Base-by-base conservation (phyloP, 1,140 invertebrate species). In the Drosophila truncata region DNA sequence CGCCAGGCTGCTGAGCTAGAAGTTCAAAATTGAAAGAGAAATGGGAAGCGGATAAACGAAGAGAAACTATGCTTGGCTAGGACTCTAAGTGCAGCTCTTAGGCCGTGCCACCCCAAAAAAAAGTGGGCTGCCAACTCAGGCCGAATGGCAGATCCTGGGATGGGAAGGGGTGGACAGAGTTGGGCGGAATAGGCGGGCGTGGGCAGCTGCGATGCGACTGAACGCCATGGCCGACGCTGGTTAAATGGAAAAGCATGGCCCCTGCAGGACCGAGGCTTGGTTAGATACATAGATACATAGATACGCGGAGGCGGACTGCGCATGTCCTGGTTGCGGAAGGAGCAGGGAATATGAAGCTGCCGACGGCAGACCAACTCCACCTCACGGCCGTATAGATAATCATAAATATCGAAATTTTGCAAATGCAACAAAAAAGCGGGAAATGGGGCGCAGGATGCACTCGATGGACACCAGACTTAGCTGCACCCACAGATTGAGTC, bases 391-490 rank as follows among this genome's bases (percentile, higher is more conserved):
- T 49, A 57, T 65, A 46, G 46, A 86, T 87, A 85, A 88, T 70
- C 85, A 88, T 90, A 90, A 90, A 90, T 85, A 85, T 71, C 49
- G 75, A 67, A 88, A 81, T 78, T 84, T 82, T 33, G 20, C 41
- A 61, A 69, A 77, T 69, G 66, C 66, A 69, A 58, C 64, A 33
- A n/a, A 69, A 80, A 61, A 39, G 49, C 46, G 65, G 47, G 41
- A 54, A 46, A 70, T 59, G 65, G 58, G 64, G 39, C 63, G 73
- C 73, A 69, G 73, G 27, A 60, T 65, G 50, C 52, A 58, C 59
- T 60, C 47, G 47, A 75, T 78, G 73, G 79, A 91, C 79, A 79
- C 67, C 82, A 91, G 73, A 83, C 69, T 80, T 65, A 55, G 76
- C 62, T 41, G 63, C 67, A 72, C 35, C 49, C 55, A 57, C 39